These are phyloP conservation scores for Drusus annulatus DNA, from an alignment of 1,140 invertebrate species.

Conservation along the genomic window DNA sequence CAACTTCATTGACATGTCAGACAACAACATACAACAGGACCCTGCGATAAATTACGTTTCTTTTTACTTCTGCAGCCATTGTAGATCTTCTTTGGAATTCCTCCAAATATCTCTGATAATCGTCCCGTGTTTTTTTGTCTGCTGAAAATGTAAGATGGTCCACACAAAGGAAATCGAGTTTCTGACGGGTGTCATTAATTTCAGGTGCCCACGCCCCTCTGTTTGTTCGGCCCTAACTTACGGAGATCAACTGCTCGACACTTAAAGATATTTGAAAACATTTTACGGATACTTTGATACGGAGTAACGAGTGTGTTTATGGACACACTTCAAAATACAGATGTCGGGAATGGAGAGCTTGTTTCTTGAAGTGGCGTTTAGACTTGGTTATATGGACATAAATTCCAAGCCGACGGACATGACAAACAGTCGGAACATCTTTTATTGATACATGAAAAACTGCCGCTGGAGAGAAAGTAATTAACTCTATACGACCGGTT, in stretches of 20 bases:
- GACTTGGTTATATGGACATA: too few relatives aligned
- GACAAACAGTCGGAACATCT: too few relatives aligned
- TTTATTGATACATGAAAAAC: neutral
- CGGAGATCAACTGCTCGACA: slow-evolving; percentile 29
- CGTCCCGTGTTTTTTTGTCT: neutral
- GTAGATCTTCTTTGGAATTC: slow-evolving; percentile 3
- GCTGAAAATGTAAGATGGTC: neutral
- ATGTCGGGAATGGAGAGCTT: neutral
- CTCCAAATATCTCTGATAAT: slow-evolving; percentile 8
- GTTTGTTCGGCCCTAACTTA: slow-evolving; percentile 3
- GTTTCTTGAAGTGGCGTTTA: too few relatives aligned
- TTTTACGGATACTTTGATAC: slow-evolving; percentile 13
- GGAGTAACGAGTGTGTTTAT: slow-evolving; percentile 2
- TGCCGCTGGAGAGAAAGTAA: neutral
- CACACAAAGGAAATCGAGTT: neutral
- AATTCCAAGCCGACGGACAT: too few relatives aligned
- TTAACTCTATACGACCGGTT: neutral
- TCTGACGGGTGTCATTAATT: slow-evolving; percentile 3
- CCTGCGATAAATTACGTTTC: too few relatives aligned
- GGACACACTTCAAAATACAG: slow-evolving; percentile 3
- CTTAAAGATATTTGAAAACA: slow-evolving; percentile 32
- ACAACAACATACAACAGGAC: too few relatives aligned
- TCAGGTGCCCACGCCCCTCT: neutral
- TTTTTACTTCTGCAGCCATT: neutral
- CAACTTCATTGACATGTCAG: too few relatives aligned